A percentile compares a stretch with the other conserved stretches of the same genome.
These are phyloP conservation scores for Spisula solida DNA, from an alignment of 2,888 invertebrate species.

Conservation along the genomic window DNA sequence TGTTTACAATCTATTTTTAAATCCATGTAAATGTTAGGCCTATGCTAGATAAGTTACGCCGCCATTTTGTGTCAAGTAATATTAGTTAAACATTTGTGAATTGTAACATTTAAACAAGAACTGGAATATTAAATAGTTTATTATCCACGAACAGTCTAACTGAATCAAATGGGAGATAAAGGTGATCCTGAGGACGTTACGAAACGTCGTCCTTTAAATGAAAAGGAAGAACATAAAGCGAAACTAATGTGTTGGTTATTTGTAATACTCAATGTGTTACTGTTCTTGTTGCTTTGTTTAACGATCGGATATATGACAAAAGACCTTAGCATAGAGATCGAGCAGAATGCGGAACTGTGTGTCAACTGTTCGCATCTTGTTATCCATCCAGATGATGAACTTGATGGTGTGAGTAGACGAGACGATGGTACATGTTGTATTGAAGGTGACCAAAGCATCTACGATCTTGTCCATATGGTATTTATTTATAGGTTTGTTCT, in stretches of 20 bases:
- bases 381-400: constrained; percentile 16
- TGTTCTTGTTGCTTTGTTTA: background rate
- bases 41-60: background rate
- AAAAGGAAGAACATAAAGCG: background rate
- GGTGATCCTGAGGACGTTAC: background rate
- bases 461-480: background rate
- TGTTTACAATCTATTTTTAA: background rate
- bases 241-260: background rate
- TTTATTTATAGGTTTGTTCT: background rate
- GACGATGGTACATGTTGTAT: background rate
- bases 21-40: background rate
- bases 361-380: constrained; percentile 1
- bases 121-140: background rate
- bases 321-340: background rate
- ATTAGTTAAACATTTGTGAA: background rate
- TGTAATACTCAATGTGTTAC: background rate
- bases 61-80: background rate
- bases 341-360: background rate
- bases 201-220: background rate
- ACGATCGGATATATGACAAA: background rate
- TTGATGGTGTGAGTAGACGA: background rate
- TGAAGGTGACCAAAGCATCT: background rate
- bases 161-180: background rate
- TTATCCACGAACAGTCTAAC: background rate
- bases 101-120: background rate